Conservation (phyloP, 1,140 invertebrate genomes). For the Chrysomallon squamiferum region DNA sequence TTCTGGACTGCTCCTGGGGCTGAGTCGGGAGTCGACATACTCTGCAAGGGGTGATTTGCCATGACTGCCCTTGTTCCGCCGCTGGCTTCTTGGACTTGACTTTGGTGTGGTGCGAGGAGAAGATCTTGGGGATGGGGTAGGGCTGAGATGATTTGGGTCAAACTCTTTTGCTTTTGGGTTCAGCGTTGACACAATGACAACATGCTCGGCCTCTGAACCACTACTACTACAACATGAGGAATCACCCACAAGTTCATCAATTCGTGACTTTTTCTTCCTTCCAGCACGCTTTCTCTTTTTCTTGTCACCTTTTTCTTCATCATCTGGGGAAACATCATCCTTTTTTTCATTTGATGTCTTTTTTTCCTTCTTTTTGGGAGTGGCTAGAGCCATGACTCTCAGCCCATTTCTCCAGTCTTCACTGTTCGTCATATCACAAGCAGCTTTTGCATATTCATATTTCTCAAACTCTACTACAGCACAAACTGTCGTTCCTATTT, state of each 20-base stretch:
- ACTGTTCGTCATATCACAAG: constrained; percentile 66
- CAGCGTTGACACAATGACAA: constrained; percentile 11
- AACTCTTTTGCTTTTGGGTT: constrained; percentile 16
- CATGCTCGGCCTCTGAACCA: constrained; percentile 53
- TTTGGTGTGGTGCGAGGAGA: constrained; percentile 51
- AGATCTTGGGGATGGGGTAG: constrained; percentile 28
- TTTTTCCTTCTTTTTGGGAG: constrained; percentile 51
- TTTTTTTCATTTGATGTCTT: constrained; percentile 29
- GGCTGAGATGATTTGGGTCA: constrained; percentile 40
- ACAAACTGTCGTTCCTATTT: constrained; percentile 80
- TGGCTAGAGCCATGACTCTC: constrained; percentile 61
- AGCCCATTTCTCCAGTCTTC: constrained; percentile 67
- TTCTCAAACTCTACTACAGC: constrained; percentile 89
- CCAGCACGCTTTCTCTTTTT: constrained; percentile 46
- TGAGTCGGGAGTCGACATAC: constrained; percentile 35
- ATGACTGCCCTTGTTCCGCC: constrained; percentile 33
- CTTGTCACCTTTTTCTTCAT: constrained; percentile 38
- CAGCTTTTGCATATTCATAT: constrained; percentile 81
- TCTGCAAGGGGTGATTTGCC: constrained; percentile 54
- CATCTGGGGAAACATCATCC: constrained; percentile 36
- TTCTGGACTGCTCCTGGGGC: constrained; percentile 58
- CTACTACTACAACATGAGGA: constrained; percentile 54
- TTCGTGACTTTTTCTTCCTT: constrained; percentile 48
- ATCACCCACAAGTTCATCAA: constrained; percentile 46
- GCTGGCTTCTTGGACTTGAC: constrained; percentile 46